Base-by-base conservation (phyloP, 2,888 invertebrate genomes). In the Nomada ruficornis region DNA sequence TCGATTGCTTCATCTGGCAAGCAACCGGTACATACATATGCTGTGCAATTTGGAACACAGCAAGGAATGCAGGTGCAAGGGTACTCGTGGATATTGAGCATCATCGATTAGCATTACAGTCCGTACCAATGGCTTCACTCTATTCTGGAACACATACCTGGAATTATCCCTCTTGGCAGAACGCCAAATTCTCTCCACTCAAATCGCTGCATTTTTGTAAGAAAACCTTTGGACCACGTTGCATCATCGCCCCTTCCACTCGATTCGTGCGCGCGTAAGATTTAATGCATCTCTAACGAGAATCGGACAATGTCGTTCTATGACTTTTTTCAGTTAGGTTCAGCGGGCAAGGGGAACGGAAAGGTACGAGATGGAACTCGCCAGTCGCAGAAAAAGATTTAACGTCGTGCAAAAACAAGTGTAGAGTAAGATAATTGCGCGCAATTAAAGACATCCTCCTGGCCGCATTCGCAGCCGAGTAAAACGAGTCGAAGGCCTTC, bases 341-440 rank as follows among this genome's bases (percentile, higher is more conserved):
- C 7, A 7, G 7, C 9, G 36, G 0, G 36, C 36, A 36, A 36
- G 36, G 36, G 36, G 26, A 13, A 64, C 15, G 29, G 10, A 10
- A 55, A 64, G 20, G 36, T 10, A 36, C 9, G 3, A 20, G 36
- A 26, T 36, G 18, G 13, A 23, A 47, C 47, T 63, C 23, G 70
- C 50, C 60, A 47, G 11, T 23, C 18, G 73, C 23, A 44, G 10
- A 63, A 65, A 13, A 47, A 73, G 47, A 69, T 60, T 70, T 76
- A 87, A 84, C 73, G 76, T 63, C 29, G 69, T 60, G 80, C 74
- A 76, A 89, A 89, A 11, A 47, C 74, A 75, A 79, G 44, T 57
- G 71, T 44, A 47, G 29, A 65, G 74, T 63, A 26, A 69, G 74
- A 72, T 89, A 87, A 82, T 88, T 62, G 71, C 29, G 75, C 50